Evolutionary conservation across 2,113 vertebrate species (phyloP).

Genomic region (Felis catus): F.catus_Fca126_mat1.0 CM031411.1:108133001-108133500

Average conservation of each 20-base stretch:
- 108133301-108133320: too few relatives aligned
- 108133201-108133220: too few relatives aligned
- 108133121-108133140: background rate
- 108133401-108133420: background rate
- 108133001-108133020: too few relatives aligned
- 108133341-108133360: too few relatives aligned
- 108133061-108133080: background rate
- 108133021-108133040: background rate
- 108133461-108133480: background rate
- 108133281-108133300: too few relatives aligned
- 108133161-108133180: background rate
- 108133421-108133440: background rate
- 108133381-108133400: too few relatives aligned
- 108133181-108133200: too few relatives aligned
- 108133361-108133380: too few relatives aligned
- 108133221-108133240: too few relatives aligned
- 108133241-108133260: too few relatives aligned
- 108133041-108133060: background rate
- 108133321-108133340: too few relatives aligned
- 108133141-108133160: background rate
- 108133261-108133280: too few relatives aligned
- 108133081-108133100: background rate
- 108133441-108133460: background rate
- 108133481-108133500: background rate
- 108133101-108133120: background rate